Conservation (phyloP, 2,888 invertebrate species). For the Patella caerulea region DNA sequence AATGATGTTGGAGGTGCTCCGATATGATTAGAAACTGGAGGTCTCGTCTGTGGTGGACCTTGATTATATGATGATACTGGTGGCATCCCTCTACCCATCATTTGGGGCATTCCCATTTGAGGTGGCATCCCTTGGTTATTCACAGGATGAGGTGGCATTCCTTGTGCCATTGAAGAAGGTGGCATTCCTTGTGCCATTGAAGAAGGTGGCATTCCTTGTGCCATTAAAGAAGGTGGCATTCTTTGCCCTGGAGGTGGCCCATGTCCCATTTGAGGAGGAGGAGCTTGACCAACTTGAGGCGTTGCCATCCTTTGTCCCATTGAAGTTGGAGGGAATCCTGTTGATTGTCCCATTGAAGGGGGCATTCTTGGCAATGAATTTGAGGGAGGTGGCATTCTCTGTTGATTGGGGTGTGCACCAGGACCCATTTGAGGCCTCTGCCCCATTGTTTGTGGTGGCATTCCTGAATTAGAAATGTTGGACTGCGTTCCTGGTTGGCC, state of each 20-base stretch:
- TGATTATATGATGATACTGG: background rate
- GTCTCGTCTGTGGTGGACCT: background rate
- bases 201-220: background rate
- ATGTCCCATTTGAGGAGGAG: constrained; percentile 17
- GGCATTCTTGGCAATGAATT: background rate
- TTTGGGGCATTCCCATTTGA: background rate
- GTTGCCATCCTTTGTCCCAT: constrained; percentile 5
- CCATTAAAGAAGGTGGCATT: background rate
- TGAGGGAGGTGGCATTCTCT: background rate
- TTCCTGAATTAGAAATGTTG: no score
- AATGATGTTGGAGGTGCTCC: no score
- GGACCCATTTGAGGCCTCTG: background rate
- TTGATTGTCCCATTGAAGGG: constrained; percentile 1
- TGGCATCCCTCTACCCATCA: constrained; percentile 9
- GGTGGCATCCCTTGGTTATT: background rate
- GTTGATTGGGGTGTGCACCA: background rate
- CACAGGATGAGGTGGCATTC: background rate
- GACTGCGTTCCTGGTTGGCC: no score
- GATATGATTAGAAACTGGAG: background rate
- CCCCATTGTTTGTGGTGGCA: background rate
- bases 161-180: background rate
- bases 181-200: constrained; percentile 5
- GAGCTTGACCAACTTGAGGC: constrained; percentile 6
- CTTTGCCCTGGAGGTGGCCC: constrained; percentile 5
- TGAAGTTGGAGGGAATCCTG: background rate